Percentiles rank a stretch among this genome's conserved stretches.
phyloP scores from a whole-genome alignment of 2,113 vertebrate genomes.

The Brevimyrus niger region DNA sequence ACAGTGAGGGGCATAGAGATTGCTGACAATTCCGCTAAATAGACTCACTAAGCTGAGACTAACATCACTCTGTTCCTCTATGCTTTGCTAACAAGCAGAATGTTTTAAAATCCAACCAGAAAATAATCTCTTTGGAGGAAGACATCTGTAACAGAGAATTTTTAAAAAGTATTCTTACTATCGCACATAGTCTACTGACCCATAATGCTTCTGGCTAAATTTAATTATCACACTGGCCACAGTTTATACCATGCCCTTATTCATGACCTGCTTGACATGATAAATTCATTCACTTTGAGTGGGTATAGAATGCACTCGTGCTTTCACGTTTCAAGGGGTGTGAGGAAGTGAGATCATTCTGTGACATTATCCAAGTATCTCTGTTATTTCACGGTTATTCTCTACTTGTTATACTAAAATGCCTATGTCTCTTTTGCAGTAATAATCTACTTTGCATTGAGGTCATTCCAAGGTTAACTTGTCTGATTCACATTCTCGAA shows the following conservation, averaged over 20 bases:
- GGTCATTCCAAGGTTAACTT: not conserved
- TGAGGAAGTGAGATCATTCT: not conserved
- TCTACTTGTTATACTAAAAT: not conserved
- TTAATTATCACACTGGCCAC: not conserved
- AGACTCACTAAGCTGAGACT: not conserved
- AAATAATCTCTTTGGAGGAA: not conserved
- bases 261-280: not conserved
- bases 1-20: not conserved
- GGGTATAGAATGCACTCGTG: not conserved
- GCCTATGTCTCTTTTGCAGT: not conserved
- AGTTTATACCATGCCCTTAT: not conserved
- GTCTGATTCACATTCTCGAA: not conserved
- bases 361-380: not conserved
- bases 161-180: not conserved
- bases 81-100: not conserved
- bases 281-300: constrained; percentile 13
- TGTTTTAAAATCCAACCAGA: not conserved
- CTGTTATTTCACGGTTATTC: not conserved
- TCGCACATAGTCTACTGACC: not conserved
- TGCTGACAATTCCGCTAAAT: not conserved
- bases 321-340: not conserved
- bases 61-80: not conserved
- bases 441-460: not conserved
- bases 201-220: not conserved
- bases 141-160: not conserved